Base-by-base conservation (phyloP, 2,888 invertebrate species). In the Malacosoma neustria region DNA sequence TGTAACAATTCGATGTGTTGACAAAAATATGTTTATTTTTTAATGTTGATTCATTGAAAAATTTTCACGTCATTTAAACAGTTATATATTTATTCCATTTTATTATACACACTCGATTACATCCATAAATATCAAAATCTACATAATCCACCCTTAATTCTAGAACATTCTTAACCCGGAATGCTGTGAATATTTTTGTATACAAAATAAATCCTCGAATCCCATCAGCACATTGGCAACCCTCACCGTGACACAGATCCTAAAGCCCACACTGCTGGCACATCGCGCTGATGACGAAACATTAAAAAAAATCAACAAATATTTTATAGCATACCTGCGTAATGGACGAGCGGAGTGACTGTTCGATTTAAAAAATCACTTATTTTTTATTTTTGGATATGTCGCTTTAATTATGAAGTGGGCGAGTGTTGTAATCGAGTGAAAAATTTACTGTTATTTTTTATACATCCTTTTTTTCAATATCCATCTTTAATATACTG, bases 251-350 rank as follows among this genome's bases (percentile, higher is more conserved):
- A 70, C 77, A 72, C 55, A 70, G 61, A 70, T 79, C 48, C 56
- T 61, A 51, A 69, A 46, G 52, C 79, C 79, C 73, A 79, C 81
- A 69, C 72, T 55, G 55, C 68, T 77, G 77, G 72, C 77, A 75
- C 38, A 48, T 41, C 45, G 33, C 47, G 43, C 53, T 42, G 41
- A 51, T 48, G 42, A 50, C 52, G 52, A 54, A 52, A 55, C 54
- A 61, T 57, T 52, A 55, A 53, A 57, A 63, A 62, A 59, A 57
- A 65, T 65, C 60, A 61, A 61, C 22, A 22, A 70, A 70, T 63
- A 65, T 59, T 57, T 65, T 57, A 59, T 53, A 54, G 52, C 45
- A 48, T 56, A 52, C 54, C 52, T 54, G 53, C 51, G 31, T 34
- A 36, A 40, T 14, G 13, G 37, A 13, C 37, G 22, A 22, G 22